Conservation (phyloP, 2,888 invertebrate genomes). For the Crematogaster levior region DNA sequence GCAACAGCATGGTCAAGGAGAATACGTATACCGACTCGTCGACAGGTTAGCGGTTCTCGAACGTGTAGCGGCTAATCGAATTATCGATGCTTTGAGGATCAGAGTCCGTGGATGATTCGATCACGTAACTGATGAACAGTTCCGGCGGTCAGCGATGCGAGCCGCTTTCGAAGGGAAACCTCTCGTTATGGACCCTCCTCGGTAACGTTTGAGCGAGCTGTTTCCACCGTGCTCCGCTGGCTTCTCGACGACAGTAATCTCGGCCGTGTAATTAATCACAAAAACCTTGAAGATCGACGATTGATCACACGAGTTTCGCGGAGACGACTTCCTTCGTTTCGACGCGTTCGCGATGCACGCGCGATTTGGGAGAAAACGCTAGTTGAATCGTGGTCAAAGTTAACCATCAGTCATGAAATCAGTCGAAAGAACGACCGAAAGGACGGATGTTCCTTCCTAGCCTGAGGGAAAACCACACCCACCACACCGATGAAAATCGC, state of each 20-base stretch:
- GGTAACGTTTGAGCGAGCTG: conserved; percentile 71
- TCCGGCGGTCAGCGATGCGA: conserved; percentile 82
- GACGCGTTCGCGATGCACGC: background rate
- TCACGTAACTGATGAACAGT: conserved; percentile 84
- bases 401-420: too few species aligned
- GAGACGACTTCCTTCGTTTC: background rate
- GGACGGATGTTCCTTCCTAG: conserved; percentile 13
- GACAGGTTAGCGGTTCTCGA: conserved; percentile 83
- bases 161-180: conserved; percentile 79
- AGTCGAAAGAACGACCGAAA: too few species aligned
- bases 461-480: conserved; percentile 6
- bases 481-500: conserved; percentile 45
- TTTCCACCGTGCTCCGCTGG: conserved; percentile 73
- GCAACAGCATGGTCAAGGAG: conserved; percentile 72
- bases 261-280: conserved; percentile 61
- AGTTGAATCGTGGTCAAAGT: background rate
- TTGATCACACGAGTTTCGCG: conserved; percentile 18
- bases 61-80: conserved; percentile 84
- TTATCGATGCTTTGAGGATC: conserved; percentile 86
- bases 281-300: conserved; percentile 24
- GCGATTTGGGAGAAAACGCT: background rate
- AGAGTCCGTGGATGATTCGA: conserved; percentile 85
- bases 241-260: conserved; percentile 69
- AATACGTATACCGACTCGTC: conserved; percentile 57
- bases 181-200: conserved; percentile 68